Evolutionary conservation across 2,888 invertebrate species (phyloP).

Genomic region (Atethmia centrago): DNA sequence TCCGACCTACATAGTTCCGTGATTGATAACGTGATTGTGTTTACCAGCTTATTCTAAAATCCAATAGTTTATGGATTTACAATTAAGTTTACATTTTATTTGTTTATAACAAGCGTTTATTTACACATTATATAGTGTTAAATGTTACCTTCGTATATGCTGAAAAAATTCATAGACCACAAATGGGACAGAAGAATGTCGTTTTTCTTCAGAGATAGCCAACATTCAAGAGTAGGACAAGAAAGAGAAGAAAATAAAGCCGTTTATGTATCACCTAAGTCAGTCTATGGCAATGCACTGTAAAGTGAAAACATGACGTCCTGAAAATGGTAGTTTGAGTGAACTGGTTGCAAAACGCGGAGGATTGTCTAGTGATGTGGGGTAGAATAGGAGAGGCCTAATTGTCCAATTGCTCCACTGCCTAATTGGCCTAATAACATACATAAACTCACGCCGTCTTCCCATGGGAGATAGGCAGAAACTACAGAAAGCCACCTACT

Average conservation of each 20-base stretch:
- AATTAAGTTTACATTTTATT: neutral
- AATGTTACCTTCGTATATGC: neutral
- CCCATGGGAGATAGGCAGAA: neutral
- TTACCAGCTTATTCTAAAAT: conserved; percentile 4
- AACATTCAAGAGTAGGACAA: neutral
- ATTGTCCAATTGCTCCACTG: neutral
- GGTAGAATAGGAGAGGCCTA: neutral
- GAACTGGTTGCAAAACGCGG: neutral
- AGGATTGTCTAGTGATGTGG: neutral
- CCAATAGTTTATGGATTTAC: neutral
- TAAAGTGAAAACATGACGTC: neutral
- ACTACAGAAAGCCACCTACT: too few relatives aligned
- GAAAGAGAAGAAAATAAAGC: neutral
- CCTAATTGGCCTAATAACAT: neutral
- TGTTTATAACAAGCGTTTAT: neutral
- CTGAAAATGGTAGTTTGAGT: neutral
- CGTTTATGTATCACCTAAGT: neutral
- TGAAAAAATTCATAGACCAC: neutral
- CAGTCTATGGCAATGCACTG: neutral
- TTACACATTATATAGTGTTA: neutral
- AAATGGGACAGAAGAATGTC: neutral
- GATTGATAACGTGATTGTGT: conserved; percentile 4
- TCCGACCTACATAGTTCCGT: conserved; percentile 29
- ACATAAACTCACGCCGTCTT: neutral
- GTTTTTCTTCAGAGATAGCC: neutral